Evolutionary conservation across 2,888 invertebrate genomes (phyloP).

Genomic region (Pemphredon lugubris): DNA sequence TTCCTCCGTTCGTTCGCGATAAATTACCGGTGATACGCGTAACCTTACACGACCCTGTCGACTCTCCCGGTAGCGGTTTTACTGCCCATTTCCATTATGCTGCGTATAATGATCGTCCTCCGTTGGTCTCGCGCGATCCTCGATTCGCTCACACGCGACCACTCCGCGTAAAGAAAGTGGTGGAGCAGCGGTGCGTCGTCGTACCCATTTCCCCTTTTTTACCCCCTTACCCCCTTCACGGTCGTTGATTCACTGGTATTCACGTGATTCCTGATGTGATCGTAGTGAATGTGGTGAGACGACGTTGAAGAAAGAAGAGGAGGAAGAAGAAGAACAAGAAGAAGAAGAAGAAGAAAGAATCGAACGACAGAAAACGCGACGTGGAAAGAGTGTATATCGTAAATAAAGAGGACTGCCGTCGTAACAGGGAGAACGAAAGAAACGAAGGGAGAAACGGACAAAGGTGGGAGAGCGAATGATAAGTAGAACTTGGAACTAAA

Average conservation of each 20-base stretch:
- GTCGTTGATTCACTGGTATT: conserved; percentile 18
- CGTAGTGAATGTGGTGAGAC: conserved; percentile 61
- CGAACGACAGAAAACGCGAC: background rate
- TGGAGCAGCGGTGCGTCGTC: conserved; percentile 49
- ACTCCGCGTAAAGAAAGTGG: conserved; percentile 37
- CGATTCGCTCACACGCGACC: conserved; percentile 56
- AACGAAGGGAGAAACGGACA: background rate
- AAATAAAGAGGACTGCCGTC: background rate
- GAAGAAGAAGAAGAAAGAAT: conserved; percentile 1
- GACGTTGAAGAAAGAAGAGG: conserved; percentile 52
- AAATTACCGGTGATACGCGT: conserved; percentile 50
- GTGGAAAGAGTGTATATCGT: no score
- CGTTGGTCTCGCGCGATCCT: conserved; percentile 10
- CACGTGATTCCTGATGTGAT: conserved; percentile 54
- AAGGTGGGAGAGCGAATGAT: background rate
- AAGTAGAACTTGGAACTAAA: background rate
- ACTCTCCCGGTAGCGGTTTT: conserved; percentile 50
- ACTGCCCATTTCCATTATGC: conserved; percentile 43
- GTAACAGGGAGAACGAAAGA: background rate
- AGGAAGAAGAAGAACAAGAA: conserved; percentile 11
- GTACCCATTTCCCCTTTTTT: background rate
- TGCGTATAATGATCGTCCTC: conserved; percentile 10
- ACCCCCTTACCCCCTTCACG: conserved; percentile 6
- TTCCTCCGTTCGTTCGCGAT: conserved; percentile 35
- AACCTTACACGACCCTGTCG: conserved; percentile 51